Conservation (phyloP, 2,113 vertebrate species). For the Falco punctatus region DNA sequence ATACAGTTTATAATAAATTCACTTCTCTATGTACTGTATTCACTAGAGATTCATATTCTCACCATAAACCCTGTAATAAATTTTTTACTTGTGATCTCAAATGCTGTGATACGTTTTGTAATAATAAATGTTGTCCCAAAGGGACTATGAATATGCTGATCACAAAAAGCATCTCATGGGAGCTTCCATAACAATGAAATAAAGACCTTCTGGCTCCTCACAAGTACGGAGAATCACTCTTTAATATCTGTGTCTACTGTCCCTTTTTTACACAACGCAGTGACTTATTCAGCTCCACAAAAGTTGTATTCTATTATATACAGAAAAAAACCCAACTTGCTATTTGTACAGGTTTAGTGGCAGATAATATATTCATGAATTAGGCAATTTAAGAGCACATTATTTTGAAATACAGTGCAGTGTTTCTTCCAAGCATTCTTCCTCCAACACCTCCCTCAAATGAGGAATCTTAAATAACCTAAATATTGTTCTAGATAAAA, state of each 20-base stretch:
- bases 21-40: conserved; percentile 53
- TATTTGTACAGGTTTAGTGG: neutral
- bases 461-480: neutral
- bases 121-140: conserved; percentile 60
- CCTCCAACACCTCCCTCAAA: neutral
- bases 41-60: conserved; percentile 63
- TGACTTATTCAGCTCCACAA: neutral
- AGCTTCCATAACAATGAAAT: neutral
- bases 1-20: conserved; percentile 66
- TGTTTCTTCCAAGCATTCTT: neutral
- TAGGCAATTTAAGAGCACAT: neutral
- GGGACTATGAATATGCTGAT: conserved; percentile 58
- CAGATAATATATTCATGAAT: neutral
- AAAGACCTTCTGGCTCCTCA: neutral
- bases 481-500: neutral
- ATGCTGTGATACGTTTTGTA: conserved; percentile 48
- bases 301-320: neutral
- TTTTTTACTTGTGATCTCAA: conserved; percentile 75
- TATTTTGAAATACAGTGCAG: neutral
- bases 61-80: conserved; percentile 63
- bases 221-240: neutral
- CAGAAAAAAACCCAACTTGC: neutral
- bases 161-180: neutral
- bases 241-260: neutral
- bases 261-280: neutral